phyloP scores from a whole-genome alignment of 2,797 vertebrate species.

The Okamejei kenojei region DNA sequence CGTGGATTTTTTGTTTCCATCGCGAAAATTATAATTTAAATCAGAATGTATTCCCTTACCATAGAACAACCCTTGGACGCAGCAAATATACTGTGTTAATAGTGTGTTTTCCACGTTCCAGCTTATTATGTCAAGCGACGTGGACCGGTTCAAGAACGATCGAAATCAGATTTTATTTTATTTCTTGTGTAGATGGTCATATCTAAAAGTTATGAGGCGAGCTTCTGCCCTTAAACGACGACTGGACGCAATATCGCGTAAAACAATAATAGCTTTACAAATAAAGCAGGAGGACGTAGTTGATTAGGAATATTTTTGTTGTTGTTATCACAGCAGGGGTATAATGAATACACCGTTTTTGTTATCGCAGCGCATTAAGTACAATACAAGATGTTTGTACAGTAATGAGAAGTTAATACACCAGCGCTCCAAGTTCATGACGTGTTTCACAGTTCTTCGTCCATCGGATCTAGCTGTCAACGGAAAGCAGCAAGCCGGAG shows the following conservation, averaged over 20 bases:
- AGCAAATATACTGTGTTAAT: neutral
- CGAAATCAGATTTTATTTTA: neutral
- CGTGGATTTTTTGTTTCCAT: neutral
- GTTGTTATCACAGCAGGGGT: neutral
- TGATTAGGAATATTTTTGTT: neutral
- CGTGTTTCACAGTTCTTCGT: slow-evolving; percentile 47
- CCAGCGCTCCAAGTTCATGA: slow-evolving; percentile 19
- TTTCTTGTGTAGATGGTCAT: neutral
- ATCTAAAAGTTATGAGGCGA: neutral
- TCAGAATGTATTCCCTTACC: neutral
- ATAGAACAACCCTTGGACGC: no score
- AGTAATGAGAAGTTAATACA: no score
- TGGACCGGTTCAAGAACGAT: neutral
- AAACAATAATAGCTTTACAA: neutral
- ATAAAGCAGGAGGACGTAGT: neutral
- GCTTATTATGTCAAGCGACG: no score
- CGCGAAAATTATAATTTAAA: neutral
- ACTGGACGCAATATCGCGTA: neutral
- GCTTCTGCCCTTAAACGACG: neutral
- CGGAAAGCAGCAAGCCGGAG: neutral
- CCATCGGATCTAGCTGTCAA: slow-evolving; percentile 24
- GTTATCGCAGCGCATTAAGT: neutral
- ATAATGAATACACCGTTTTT: neutral
- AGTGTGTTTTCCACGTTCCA: no score
- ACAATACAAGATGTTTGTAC: neutral